A percentile compares a stretch with the other conserved stretches of the same genome.
Conservation (phyloP, 2,113 vertebrate species). For the Mobula hypostoma region DNA sequence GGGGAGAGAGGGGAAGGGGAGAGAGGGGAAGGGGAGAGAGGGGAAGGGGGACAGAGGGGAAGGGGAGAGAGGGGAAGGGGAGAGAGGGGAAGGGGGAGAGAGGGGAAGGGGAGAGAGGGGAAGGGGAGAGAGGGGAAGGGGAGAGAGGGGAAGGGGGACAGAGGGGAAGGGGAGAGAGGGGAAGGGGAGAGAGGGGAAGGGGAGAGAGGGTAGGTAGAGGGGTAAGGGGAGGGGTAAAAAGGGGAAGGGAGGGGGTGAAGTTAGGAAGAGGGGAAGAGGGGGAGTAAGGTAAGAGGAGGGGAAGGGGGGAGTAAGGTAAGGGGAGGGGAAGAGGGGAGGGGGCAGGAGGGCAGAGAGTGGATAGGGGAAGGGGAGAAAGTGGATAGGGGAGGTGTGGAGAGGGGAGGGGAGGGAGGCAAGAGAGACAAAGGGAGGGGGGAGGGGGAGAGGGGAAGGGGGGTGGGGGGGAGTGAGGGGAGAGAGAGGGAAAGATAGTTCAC, state of each 20-base stretch:
- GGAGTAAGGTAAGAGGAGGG: too few species aligned
- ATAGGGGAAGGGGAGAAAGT: too few species aligned
- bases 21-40: not conserved
- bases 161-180: constrained; percentile 40
- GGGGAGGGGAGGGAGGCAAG: too few species aligned
- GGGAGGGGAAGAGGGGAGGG: too few species aligned
- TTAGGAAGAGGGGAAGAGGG: not conserved
- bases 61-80: not conserved
- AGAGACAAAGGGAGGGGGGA: too few species aligned
- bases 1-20: too few species aligned
- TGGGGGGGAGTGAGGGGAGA: not conserved
- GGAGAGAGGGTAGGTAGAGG: constrained; percentile 36
- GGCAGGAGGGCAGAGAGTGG: too few species aligned
- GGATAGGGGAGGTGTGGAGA: too few species aligned
- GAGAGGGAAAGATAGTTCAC: too few species aligned
- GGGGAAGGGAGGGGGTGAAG: not conserved
- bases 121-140: not conserved
- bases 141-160: not conserved
- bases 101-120: constrained; percentile 40
- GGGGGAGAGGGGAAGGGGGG: not conserved
- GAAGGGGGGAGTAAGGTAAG: too few species aligned
- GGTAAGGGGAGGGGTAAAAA: constrained; percentile 27
- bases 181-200: not conserved
- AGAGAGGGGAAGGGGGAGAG: not conserved
- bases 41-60: not conserved